Conservation (phyloP, 2,888 invertebrate species). For the Odontothrips loti region DNA sequence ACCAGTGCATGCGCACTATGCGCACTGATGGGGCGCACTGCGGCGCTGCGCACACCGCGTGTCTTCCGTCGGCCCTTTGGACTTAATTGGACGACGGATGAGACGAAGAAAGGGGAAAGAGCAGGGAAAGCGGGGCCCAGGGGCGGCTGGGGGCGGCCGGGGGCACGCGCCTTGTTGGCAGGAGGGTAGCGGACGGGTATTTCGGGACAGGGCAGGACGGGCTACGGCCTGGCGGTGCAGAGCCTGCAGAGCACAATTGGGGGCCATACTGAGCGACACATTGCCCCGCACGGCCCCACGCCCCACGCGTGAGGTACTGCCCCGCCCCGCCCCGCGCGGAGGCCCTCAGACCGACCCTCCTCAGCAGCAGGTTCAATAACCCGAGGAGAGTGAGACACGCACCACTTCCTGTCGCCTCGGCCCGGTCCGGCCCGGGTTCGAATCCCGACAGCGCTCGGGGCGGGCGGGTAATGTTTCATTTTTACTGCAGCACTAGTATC, state of each 20-base stretch:
- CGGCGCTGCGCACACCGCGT: too few relatives aligned
- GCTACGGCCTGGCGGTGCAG: too few relatives aligned
- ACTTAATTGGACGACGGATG: constrained; percentile 18
- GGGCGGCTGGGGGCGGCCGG: too few relatives aligned
- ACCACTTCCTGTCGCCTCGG: not conserved
- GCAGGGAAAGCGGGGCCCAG: too few relatives aligned
- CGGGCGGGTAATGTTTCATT: too few relatives aligned
- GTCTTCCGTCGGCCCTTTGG: not conserved
- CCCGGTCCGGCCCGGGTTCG: too few relatives aligned
- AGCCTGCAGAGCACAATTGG: not conserved
- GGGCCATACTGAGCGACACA: constrained; percentile 13
- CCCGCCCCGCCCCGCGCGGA: not conserved
- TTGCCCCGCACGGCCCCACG: not conserved
- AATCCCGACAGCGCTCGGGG: too few relatives aligned
- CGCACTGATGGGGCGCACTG: too few relatives aligned
- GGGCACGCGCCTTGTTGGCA: not conserved
- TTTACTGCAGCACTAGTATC: too few relatives aligned
- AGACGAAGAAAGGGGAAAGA: not conserved
- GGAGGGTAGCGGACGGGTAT: not conserved
- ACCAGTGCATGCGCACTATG: too few relatives aligned
- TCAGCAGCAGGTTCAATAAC: too few relatives aligned
- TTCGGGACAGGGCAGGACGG: not conserved
- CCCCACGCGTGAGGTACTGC: not conserved
- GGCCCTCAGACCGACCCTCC: not conserved
- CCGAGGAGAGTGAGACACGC: not conserved